Evolutionary conservation across 2,797 vertebrate species (phyloP).

Genomic region (Harpagifer antarcticus): DNA sequence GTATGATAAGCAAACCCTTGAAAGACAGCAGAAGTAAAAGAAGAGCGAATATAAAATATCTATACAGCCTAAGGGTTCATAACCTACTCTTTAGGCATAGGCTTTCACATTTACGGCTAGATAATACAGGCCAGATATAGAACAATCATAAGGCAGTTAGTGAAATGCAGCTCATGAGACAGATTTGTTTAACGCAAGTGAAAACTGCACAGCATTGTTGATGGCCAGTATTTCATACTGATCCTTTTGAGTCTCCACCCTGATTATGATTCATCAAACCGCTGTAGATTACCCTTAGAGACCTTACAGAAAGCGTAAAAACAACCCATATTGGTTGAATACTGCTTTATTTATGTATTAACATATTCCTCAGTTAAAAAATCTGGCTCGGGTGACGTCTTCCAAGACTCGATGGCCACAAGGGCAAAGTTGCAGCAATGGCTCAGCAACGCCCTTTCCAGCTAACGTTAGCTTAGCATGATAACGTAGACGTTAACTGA

Average conservation of each 20-base stretch:
- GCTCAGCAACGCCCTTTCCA: slow-evolving; percentile 84
- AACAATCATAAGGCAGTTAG: background rate
- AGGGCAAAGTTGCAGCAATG: slow-evolving; percentile 84
- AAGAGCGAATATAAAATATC: background rate
- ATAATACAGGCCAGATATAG: background rate
- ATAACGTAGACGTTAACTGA: slow-evolving; percentile 49
- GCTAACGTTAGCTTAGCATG: slow-evolving; percentile 76
- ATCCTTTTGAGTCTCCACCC: slow-evolving; percentile 49
- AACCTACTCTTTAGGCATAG: background rate
- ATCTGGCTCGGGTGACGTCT: slow-evolving; percentile 54
- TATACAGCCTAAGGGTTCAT: background rate
- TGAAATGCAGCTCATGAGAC: background rate
- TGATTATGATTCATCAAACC: slow-evolving; percentile 39
- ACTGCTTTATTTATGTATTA: background rate
- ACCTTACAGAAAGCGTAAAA: slow-evolving; percentile 1
- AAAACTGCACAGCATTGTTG: slow-evolving; percentile 14
- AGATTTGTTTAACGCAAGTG: background rate
- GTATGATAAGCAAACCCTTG: background rate
- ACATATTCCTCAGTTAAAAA: background rate
- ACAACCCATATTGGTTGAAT: background rate
- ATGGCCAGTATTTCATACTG: slow-evolving; percentile 3
- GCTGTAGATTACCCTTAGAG: background rate
- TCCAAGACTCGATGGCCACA: slow-evolving; percentile 68
- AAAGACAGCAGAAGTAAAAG: background rate
- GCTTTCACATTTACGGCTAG: background rate